Evolutionary conservation across 2,113 vertebrate species (phyloP), one percentile per base, ranked within the genome.

Genomic region (Gymnarchus niloticus): DNA sequence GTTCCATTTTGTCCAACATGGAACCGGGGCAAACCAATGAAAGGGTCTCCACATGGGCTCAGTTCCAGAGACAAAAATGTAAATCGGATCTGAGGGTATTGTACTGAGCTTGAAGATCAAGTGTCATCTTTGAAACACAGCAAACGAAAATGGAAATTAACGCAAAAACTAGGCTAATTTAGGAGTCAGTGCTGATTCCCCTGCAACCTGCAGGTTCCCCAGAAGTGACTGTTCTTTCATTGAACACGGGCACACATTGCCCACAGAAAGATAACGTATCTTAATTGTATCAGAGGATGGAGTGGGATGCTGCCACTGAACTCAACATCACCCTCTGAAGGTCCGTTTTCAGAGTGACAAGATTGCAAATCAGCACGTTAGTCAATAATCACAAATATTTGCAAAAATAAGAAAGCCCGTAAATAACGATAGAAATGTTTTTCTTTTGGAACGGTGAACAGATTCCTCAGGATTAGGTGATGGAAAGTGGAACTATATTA

Each of bases 91-190:
- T 95, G 94, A 96, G 96, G 93, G 95, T 94, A 89, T 52, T 94
- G 94, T 86, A 93, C 93, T 93, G 93, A 95, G 95, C 95, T 94
- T 93, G 95, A 94, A 95, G 95, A 94, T 94, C 95, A 96, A 95
- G 95, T 96, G 96, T 94, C 94, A 95, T 96, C 95, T 96, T 96
- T 96, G 96, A n/a, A n/a, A n/a, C n/a, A n/a, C 95, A 95, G 94
- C 86, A 73, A 86, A 77, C 46, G 7, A 83, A 83, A 41, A 37
- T 21, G 5, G 57, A 69, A 10, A 33, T 37, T 28, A 69, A 37
- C 37, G 28, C 37, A 37, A 65, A 65, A 69, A 14, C 25, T n/a
- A n/a, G n/a, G n/a, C n/a, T 14, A 25, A 33, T 69, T 69, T 69
- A 69, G 61, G 12, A 37, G 61, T 9, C 10, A 19, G 25, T 69